These are phyloP conservation scores for Nomada fabriciana DNA, from an alignment of 2,888 invertebrate species.

Conservation along the genomic window DNA sequence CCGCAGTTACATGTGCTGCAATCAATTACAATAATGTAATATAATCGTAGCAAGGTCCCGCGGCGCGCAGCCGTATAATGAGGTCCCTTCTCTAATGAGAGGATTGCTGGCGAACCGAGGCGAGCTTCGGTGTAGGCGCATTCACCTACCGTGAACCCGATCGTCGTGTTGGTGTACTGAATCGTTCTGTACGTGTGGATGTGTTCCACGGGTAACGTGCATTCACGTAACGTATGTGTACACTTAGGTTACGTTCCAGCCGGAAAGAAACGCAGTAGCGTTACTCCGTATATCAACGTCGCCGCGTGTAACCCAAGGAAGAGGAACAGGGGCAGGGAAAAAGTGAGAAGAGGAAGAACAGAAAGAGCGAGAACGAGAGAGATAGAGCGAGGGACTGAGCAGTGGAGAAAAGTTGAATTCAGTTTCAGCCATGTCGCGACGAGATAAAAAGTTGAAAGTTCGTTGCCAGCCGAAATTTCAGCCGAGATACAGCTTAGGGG, in stretches of 20 bases:
- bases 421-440: constrained; percentile 52
- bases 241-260: constrained; percentile 9
- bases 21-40: constrained; percentile 82
- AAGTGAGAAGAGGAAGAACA: background rate
- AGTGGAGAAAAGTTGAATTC: constrained; percentile 62
- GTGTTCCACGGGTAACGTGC: constrained; percentile 1
- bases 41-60: constrained; percentile 76
- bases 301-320: constrained; percentile 8
- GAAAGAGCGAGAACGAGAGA: too few relatives aligned
- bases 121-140: constrained; percentile 31
- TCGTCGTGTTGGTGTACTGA: constrained; percentile 16
- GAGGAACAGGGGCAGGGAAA: background rate
- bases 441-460: constrained; percentile 68
- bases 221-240: constrained; percentile 32
- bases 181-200: background rate
- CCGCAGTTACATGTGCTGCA: constrained; percentile 75
- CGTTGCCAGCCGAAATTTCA: constrained; percentile 46
- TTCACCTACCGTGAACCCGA: constrained; percentile 13
- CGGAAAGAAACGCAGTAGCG: constrained; percentile 41
- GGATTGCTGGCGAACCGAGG: constrained; percentile 60
- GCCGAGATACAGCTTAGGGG: constrained; percentile 23
- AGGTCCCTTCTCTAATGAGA: constrained; percentile 78
- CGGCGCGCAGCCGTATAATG: constrained; percentile 73
- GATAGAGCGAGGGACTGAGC: background rate
- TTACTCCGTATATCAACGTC: constrained; percentile 56